Conservation (phyloP, 2,113 vertebrate genomes). For the Gasterosteus aculeatus region DNA sequence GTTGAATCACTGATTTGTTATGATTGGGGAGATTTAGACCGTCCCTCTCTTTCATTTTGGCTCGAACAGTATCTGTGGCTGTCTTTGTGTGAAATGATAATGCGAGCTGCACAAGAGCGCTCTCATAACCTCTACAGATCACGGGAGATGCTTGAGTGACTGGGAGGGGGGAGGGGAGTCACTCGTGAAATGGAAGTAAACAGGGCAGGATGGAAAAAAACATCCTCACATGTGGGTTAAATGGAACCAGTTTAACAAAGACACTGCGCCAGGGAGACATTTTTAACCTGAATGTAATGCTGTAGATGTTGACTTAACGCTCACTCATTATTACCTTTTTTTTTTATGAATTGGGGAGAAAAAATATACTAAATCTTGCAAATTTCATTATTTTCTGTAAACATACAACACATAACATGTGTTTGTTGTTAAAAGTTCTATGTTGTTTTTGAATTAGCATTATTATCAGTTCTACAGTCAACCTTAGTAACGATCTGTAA, state of each 20-base stretch:
- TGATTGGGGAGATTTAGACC: slow-evolving; percentile 80
- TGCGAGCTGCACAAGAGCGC: slow-evolving; percentile 61
- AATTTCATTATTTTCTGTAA: neutral
- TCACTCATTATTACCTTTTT: neutral
- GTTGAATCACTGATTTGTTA: slow-evolving; percentile 81
- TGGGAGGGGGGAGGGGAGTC: slow-evolving; percentile 35
- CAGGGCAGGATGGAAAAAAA: slow-evolving; percentile 40
- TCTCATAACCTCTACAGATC: slow-evolving; percentile 62
- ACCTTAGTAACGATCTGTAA: neutral
- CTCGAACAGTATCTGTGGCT: slow-evolving; percentile 68
- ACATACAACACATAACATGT: neutral
- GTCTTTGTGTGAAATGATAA: slow-evolving; percentile 74
- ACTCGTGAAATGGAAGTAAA: slow-evolving; percentile 48
- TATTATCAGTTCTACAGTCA: neutral
- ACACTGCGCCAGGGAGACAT: neutral
- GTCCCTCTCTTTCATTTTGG: slow-evolving; percentile 68
- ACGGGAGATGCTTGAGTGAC: slow-evolving; percentile 51
- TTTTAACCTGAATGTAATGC: neutral
- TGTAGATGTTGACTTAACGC: neutral
- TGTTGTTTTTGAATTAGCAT: neutral
- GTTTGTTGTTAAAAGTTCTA: neutral
- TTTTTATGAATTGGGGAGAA: neutral
- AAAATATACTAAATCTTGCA: neutral
- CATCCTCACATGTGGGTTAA: slow-evolving; percentile 17
- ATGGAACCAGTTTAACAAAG: slow-evolving; percentile 32